A percentile compares a stretch with the other conserved stretches of the same genome.
Evolutionary conservation across 2,797 vertebrate genomes (phyloP).

Genomic region (Hemitrygon akajei): DNA sequence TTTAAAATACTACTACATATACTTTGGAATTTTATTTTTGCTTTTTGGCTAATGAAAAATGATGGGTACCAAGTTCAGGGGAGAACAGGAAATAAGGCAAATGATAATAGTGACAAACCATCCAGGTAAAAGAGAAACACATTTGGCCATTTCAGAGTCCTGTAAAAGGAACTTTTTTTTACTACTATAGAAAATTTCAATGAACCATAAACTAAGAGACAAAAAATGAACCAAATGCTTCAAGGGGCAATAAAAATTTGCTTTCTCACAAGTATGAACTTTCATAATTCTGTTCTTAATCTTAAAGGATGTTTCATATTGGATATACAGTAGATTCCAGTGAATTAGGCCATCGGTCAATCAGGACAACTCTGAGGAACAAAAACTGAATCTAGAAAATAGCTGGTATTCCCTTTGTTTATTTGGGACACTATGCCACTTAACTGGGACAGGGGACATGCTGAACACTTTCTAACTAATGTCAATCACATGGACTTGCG

Average conservation of each 20-base stretch:
- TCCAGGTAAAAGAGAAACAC: background rate
- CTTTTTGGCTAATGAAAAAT: background rate
- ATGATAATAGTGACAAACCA: background rate
- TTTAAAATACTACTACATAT: background rate
- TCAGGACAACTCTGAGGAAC: too few species aligned
- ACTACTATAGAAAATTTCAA: background rate
- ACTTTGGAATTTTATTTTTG: background rate
- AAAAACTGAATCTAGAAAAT: too few species aligned
- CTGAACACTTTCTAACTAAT: too few species aligned
- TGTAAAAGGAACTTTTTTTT: background rate
- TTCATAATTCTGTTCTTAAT: background rate
- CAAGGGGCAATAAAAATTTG: background rate
- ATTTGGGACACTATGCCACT: too few species aligned
- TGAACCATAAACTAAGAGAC: background rate
- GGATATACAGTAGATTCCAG: background rate
- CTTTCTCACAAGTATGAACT: background rate
- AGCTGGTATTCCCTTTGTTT: too few species aligned
- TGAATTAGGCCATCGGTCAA: too few species aligned
- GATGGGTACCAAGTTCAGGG: background rate
- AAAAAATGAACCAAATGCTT: background rate
- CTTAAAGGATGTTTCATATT: background rate
- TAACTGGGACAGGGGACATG: too few species aligned
- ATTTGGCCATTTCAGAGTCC: background rate
- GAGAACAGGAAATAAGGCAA: background rate
- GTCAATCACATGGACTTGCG: too few species aligned